phyloP scores from a whole-genome alignment of 2,888 invertebrate species.

The Candidula unifasciata region DNA sequence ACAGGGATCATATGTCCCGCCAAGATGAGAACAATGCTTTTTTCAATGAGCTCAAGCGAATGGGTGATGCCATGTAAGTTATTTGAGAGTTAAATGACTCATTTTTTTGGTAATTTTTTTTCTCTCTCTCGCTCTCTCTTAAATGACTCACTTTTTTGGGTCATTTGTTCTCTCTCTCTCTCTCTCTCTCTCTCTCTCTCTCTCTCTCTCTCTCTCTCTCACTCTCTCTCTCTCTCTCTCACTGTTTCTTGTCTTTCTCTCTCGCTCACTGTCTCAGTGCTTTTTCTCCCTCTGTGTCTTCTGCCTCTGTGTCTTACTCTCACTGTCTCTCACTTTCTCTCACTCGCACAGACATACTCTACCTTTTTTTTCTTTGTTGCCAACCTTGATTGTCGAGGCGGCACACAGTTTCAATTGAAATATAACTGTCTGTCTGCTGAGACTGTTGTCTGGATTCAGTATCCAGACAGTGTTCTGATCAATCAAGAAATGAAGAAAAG shows the following conservation, averaged over 20 bases:
- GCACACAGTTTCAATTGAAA: too few species aligned
- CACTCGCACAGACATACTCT: too few species aligned
- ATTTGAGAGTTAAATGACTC: neutral
- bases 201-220: neutral
- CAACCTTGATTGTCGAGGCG: too few species aligned
- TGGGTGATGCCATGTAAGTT: constrained; percentile 46
- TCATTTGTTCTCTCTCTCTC: neutral
- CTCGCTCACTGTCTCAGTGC: neutral
- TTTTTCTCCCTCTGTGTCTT: neutral
- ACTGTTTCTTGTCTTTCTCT: neutral
- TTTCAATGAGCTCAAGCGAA: constrained; percentile 51
- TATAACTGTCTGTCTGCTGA: too few species aligned
- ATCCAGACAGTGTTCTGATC: too few species aligned
- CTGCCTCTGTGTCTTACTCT: neutral
- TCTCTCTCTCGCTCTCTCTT: neutral
- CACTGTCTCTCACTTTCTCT: too few species aligned
- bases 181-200: neutral
- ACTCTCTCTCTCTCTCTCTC: neutral
- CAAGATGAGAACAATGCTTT: constrained; percentile 56
- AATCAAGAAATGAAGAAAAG: too few species aligned
- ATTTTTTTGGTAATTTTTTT: neutral
- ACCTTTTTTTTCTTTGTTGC: too few species aligned
- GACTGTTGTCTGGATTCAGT: too few species aligned
- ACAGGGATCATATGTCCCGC: constrained; percentile 21
- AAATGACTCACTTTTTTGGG: too few species aligned